A percentile compares a stretch with the other conserved stretches of the same genome.
Evolutionary conservation across 2,113 vertebrate genomes (phyloP).

Genomic region (Sapayoa aenigma): DNA sequence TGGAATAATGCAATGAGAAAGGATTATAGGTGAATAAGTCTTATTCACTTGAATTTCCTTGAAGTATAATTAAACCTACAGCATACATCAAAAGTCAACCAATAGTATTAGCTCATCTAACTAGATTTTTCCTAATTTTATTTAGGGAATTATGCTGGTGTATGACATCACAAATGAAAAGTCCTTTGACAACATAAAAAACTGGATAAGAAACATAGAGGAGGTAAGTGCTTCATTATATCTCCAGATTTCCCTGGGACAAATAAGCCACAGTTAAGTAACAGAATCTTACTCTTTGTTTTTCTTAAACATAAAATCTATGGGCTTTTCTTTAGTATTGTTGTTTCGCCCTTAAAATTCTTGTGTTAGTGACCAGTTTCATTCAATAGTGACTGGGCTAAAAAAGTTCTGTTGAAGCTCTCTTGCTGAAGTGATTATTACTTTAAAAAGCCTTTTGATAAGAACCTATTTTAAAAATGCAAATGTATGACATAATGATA

Average conservation of each 20-base stretch:
- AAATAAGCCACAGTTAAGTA: background rate
- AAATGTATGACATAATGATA: background rate
- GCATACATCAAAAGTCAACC: background rate
- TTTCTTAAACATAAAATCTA: background rate
- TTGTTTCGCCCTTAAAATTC: background rate
- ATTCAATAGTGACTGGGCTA: background rate
- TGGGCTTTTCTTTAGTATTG: background rate
- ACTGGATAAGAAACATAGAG: constrained; percentile 98
- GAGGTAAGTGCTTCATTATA: constrained; percentile 75
- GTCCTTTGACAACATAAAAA: constrained; percentile 98
- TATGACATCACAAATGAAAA: constrained; percentile 98
- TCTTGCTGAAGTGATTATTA: background rate
- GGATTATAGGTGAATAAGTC: background rate
- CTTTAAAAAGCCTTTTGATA: background rate
- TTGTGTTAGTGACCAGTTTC: background rate
- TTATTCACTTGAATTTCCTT: background rate
- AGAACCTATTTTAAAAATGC: background rate
- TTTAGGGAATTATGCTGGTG: constrained; percentile 95
- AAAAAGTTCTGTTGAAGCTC: background rate
- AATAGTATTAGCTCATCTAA: background rate
- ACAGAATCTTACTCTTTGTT: background rate
- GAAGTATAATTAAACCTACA: background rate
- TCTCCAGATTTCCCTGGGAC: background rate
- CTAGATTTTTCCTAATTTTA: background rate
- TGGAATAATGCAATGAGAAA: background rate